Evolutionary conservation across 1,140 invertebrate genomes (phyloP).

Genomic region (Diprion similis): DNA sequence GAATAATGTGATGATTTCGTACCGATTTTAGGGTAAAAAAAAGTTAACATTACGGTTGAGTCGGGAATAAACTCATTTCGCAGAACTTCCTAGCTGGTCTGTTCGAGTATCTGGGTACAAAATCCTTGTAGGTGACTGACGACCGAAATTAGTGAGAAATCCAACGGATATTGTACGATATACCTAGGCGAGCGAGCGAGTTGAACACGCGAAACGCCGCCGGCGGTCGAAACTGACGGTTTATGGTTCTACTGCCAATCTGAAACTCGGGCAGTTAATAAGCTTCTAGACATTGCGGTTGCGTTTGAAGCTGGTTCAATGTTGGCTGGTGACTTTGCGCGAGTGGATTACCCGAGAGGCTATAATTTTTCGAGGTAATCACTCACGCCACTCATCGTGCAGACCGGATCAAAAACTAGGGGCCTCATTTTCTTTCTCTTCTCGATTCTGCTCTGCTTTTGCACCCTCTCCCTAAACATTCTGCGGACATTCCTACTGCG

Average conservation of each 20-base stretch:
- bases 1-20: too few species aligned
- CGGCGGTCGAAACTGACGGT: not conserved
- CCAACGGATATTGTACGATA: not conserved
- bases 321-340: not conserved
- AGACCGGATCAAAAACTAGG: not conserved
- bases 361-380: not conserved
- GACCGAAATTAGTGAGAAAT: not conserved
- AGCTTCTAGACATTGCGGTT: not conserved
- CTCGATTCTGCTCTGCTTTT: too few species aligned
- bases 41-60: too few species aligned
- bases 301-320: not conserved
- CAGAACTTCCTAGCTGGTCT: too few species aligned
- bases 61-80: too few species aligned
- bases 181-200: not conserved
- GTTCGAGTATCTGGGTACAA: too few species aligned
- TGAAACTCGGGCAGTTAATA: not conserved
- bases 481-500: not conserved
- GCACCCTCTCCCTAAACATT: too few species aligned
- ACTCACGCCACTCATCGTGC: not conserved
- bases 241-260: not conserved
- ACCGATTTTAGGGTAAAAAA: too few species aligned
- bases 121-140: not conserved
- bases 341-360: too few species aligned
- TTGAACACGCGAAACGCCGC: not conserved
- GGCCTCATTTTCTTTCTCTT: not conserved